These are phyloP conservation scores for Agrotis exclamationis DNA, from an alignment of 2,888 invertebrate species.

Conservation along the genomic window DNA sequence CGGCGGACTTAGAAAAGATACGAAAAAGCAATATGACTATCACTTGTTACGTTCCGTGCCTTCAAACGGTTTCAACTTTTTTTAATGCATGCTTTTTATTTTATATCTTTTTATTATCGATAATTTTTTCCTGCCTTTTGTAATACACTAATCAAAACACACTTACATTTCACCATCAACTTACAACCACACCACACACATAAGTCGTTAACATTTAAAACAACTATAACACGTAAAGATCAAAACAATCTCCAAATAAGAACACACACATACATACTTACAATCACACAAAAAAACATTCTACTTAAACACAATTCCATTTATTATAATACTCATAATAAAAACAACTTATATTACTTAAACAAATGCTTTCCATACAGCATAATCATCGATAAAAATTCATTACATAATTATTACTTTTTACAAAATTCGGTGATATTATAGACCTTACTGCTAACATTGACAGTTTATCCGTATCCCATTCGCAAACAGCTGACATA, in stretches of 20 bases:
- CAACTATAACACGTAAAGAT: no score
- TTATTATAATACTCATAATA: no score
- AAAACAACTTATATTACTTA: no score
- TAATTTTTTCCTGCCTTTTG: background rate
- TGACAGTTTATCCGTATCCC: background rate
- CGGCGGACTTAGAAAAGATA: constrained; percentile 1
- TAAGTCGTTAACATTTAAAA: background rate
- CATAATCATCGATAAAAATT: background rate
- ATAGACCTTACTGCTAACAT: background rate
- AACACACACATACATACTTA: no score
- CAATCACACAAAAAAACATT: no score
- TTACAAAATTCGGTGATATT: background rate
- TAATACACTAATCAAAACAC: background rate
- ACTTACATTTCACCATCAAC: background rate
- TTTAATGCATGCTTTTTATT: background rate
- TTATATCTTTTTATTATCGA: background rate
- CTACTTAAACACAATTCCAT: no score
- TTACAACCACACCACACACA: background rate
- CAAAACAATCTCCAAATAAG: no score
- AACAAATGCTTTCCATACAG: no score
- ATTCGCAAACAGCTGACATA: no score
- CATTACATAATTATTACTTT: background rate
- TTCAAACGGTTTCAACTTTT: background rate
- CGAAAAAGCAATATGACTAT: constrained; percentile 8
- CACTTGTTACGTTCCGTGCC: no score